Percentiles rank a stretch among this genome's conserved stretches.
phyloP scores from a whole-genome alignment of 1,140 invertebrate genomes.

The Pristionchus pacificus region DNA sequence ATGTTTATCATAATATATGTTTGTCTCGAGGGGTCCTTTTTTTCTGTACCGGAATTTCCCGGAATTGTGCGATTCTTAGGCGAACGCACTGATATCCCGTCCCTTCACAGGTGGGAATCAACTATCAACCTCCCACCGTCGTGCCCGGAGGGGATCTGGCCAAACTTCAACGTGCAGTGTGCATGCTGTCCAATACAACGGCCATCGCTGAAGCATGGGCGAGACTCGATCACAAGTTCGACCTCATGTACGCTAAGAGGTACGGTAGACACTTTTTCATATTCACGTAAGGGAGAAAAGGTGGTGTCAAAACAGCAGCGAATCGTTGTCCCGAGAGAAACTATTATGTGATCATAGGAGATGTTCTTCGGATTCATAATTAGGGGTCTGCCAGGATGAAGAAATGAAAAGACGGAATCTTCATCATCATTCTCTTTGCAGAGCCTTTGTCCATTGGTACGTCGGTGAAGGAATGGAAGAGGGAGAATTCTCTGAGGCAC shows the following conservation, averaged over 20 bases:
- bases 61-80: too few species aligned
- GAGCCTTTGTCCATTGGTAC: constrained; percentile 75
- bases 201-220: constrained; percentile 69
- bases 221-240: constrained; percentile 69
- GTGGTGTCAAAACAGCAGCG: neutral
- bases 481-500: constrained; percentile 72
- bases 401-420: too few species aligned
- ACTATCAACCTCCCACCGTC: constrained; percentile 53
- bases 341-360: constrained; percentile 65
- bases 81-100: too few species aligned
- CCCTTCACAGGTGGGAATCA: constrained; percentile 51
- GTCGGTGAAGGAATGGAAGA: constrained; percentile 74
- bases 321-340: neutral
- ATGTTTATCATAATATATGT: too few species aligned
- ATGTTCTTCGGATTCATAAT: too few species aligned
- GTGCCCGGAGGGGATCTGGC: constrained; percentile 56
- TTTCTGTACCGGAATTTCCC: too few species aligned
- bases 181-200: constrained; percentile 77
- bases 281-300: neutral
- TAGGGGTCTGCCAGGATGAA: too few species aligned
- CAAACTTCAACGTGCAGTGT: constrained; percentile 58
- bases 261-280: neutral
- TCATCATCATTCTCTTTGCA: too few species aligned
- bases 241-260: constrained; percentile 70
- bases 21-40: too few species aligned